Evolutionary conservation across 2,797 vertebrate genomes (phyloP), one percentile per base, ranked within the genome.

Genomic region (Phataginus tetradactyla): DNA sequence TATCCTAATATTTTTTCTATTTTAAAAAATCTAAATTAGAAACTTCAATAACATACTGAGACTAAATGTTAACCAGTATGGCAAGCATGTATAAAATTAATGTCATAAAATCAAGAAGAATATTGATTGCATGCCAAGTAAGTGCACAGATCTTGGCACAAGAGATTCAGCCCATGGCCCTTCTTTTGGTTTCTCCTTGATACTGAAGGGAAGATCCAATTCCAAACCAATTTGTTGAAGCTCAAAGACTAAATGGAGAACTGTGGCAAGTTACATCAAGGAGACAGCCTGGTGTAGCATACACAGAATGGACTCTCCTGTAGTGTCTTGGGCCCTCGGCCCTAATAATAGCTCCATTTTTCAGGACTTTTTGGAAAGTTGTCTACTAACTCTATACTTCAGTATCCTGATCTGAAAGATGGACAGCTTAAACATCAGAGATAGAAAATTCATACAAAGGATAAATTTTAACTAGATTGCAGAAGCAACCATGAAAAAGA

Each of bases 21-120:
- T 79, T 79, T 75, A 83, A 88, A 92, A 71, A 64, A 53, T 42
- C 90, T 71, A 80, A 91, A 80, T 84, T 80, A 78, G 68, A 78
- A 90, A 57, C 61, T 64, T 85, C 57, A 37, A 84, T 57, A 86
- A 74, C 6, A 23, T 61, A 57, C 25, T 63, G 55, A 72, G 55
- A 66, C 34, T 71, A 96, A 94, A 23, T 79, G 18, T 69, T 63
- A 68, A 87, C 75, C 68, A 85, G 12, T 77, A 59, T 53, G 42
- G 34, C 51, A 85, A 92, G 17, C 8, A 32, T 5, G 7, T 69
- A 6, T 69, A 57, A 83, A 85, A 77, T 90, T 32, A 68, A 37
- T 69, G 42, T 53, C 32, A 78, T 55, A 49, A 84, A 72, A 94
- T 11, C 39, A 79, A 79, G 57, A 61, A 17, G 29, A 45, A 39